Evolutionary conservation across 2,888 invertebrate genomes (phyloP).

Genomic region (Lasius fuliginosus): DNA sequence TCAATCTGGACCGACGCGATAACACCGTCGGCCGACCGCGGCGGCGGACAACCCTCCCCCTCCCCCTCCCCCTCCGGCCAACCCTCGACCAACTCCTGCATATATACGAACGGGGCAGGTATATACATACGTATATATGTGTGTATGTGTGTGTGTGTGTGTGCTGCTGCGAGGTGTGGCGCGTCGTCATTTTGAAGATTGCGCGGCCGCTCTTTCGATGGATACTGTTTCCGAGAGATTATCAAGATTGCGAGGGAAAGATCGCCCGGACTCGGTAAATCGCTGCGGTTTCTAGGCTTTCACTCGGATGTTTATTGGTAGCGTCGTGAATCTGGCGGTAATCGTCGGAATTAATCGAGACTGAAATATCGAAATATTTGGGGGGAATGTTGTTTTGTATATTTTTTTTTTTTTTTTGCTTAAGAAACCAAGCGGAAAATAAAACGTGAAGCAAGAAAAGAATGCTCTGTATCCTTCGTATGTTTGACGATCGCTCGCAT

Average conservation of each 20-base stretch:
- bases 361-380: not conserved
- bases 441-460: not conserved
- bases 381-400: not conserved
- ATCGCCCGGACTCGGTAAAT: conserved; percentile 14
- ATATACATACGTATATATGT: conserved; percentile 48
- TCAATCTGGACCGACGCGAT: conserved; percentile 85
- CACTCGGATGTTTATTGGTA: not conserved
- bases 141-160: conserved; percentile 38
- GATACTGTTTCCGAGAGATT: conserved; percentile 61
- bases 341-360: conserved; percentile 3
- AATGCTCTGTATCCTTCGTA: not conserved
- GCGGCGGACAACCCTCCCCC: conserved; percentile 64
- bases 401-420: too few relatives aligned
- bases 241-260: conserved; percentile 42
- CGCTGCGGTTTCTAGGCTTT: conserved; percentile 5
- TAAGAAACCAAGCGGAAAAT: not conserved
- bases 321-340: not conserved
- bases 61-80: conserved; percentile 9
- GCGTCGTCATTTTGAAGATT: conserved; percentile 58
- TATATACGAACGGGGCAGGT: conserved; percentile 24
- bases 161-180: conserved; percentile 25
- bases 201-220: conserved; percentile 52
- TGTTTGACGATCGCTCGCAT: not conserved
- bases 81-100: conserved; percentile 58
- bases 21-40: conserved; percentile 76